Conservation (phyloP, 2,113 vertebrate species). For the Leucopternis melanops region DNA sequence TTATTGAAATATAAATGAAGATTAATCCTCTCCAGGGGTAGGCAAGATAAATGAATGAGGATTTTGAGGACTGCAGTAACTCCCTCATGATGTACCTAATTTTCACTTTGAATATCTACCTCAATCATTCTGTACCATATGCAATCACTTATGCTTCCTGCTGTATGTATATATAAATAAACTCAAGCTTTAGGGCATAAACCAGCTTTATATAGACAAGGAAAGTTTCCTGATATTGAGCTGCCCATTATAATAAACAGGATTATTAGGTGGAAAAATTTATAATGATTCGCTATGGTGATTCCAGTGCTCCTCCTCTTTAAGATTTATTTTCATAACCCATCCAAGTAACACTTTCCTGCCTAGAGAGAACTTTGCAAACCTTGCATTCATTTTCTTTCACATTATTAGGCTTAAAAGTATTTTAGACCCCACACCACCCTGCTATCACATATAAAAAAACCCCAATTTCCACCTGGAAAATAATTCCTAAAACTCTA, state of each 20-base stretch:
- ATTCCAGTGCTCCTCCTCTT: neutral
- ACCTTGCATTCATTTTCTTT: neutral
- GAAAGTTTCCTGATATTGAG: neutral
- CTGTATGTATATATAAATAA: neutral
- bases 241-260: neutral
- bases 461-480: neutral
- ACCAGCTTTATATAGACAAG: neutral
- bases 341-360: neutral
- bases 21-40: neutral
- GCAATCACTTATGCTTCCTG: neutral
- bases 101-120: neutral
- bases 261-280: neutral
- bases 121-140: neutral
- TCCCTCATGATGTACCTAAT: neutral
- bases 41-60: neutral
- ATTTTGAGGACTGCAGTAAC: neutral
- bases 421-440: neutral
- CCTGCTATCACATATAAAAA: neutral
- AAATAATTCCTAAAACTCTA: neutral
- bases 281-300: neutral
- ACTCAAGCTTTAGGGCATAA: neutral
- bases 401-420: neutral
- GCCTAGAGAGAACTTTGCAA: neutral
- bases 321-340: neutral
- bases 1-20: constrained; percentile 21